These are phyloP conservation scores for Silurus asotus DNA, from an alignment of 2,113 vertebrate genomes.

Conservation along the genomic window DNA sequence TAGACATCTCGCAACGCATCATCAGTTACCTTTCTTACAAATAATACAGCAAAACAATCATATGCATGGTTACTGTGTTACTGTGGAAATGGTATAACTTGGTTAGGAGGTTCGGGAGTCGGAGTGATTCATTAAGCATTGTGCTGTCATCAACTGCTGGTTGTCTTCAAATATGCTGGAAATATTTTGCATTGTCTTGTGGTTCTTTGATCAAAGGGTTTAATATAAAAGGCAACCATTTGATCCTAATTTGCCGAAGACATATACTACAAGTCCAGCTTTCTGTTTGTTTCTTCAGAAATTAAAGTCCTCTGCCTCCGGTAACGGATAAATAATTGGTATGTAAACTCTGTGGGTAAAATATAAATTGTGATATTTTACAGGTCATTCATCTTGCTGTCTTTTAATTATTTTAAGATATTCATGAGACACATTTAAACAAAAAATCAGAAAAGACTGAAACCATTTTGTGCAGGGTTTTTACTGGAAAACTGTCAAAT, in stretches of 20 bases:
- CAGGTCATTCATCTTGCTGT: background rate
- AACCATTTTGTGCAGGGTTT: background rate
- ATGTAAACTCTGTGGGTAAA: background rate
- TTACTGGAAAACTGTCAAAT: background rate
- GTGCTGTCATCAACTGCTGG: background rate
- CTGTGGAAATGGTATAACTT: background rate
- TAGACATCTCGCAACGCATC: conserved; percentile 76
- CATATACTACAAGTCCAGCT: background rate
- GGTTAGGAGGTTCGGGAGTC: background rate
- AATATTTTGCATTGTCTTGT: background rate
- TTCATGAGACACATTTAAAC: background rate
- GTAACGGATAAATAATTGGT: background rate
- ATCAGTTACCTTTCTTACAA: conserved; percentile 79
- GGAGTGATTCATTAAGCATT: background rate
- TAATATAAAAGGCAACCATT: background rate
- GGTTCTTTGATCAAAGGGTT: background rate
- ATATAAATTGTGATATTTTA: background rate
- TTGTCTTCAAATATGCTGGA: background rate
- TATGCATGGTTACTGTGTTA: background rate
- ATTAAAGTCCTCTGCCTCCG: background rate
- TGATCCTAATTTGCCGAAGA: background rate
- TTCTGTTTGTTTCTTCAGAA: background rate
- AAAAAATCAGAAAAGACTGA: background rate
- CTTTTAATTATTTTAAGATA: background rate
- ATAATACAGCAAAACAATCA: conserved; percentile 46